Base-by-base conservation (phyloP, 2,797 vertebrate species). In the Glossophaga mutica region DNA sequence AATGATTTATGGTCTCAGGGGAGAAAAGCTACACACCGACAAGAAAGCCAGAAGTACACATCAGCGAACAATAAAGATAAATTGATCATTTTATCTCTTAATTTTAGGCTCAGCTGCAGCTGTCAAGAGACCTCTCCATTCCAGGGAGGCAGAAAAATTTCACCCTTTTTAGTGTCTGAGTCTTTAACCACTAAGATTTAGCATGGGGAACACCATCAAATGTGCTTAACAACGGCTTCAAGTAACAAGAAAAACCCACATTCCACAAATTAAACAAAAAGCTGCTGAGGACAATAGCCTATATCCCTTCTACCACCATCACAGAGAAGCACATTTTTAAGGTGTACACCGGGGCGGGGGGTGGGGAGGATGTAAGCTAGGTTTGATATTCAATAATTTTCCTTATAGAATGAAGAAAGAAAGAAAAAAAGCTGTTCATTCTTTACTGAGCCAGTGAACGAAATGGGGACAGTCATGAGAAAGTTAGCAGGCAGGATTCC, bases 331-430 rank as follows among this genome's bases (percentile, higher is more conserved):
- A 77, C 3, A n/a, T 22, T 81, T 89, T 93, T 19, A 85, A 83
- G 37, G 73, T 24, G 34, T 71, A 82, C 91, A 12, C 11, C 55
- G 59, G 3, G 39, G 39, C 14, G 26, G 59, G 29, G 26, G 11
- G 11, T 5, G 1, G 3, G 8, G 22, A 7, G 26, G 24, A 29
- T 32, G 52, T 77, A 68, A 93, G 19, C 9, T 62, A 71, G 1
- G 21, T 44, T 92, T 86, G 78, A 78, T n/a, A 94, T 32, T 89
- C 59, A 90, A n/a, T 91, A 74, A 83, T 79, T 84, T 37, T 86
- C 65, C 77, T 89, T 89, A 83, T 18, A 87, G 19, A 95, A 76
- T 81, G n/a, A 74, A 90, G 19, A 26, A 29, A 11, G 68, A 44
- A 32, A 37, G 12, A 46, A 21, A 48, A 42, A 9, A 22, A 39